These are phyloP conservation scores for Syncerus caffer DNA, from an alignment of 2,797 vertebrate species.

Conservation along the genomic window DNA sequence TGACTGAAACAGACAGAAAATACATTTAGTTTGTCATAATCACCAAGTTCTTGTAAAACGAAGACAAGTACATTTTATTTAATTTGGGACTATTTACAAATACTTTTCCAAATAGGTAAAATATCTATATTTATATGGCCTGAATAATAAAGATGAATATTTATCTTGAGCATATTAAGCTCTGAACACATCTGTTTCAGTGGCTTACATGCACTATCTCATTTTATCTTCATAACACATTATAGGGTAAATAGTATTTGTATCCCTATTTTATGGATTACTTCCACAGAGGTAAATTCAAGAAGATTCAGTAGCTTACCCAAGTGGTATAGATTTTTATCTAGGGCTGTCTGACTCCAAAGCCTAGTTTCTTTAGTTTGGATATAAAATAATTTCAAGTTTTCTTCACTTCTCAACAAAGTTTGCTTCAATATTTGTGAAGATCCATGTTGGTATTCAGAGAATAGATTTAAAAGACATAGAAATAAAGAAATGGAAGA, in stretches of 20 bases:
- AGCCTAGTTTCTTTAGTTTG: background rate
- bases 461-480: background rate
- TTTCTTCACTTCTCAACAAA: conserved; percentile 16
- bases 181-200: background rate
- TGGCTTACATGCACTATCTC: background rate
- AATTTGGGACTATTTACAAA: background rate
- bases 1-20: background rate
- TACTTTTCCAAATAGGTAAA: background rate
- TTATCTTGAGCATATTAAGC: background rate
- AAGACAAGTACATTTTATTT: background rate
- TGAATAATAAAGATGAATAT: background rate
- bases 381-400: conserved; percentile 4
- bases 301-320: background rate
- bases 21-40: background rate
- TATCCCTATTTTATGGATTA: background rate
- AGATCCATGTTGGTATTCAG: background rate
- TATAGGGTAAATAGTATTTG: background rate
- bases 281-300: conserved; percentile 16
- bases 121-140: background rate
- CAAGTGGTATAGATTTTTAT: background rate
- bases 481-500: background rate
- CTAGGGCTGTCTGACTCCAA: background rate
- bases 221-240: background rate
- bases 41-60: background rate
- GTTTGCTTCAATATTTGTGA: background rate